These are phyloP conservation scores for Thripadectes ignobilis DNA, from an alignment of 2,797 vertebrate species.

Conservation along the genomic window DNA sequence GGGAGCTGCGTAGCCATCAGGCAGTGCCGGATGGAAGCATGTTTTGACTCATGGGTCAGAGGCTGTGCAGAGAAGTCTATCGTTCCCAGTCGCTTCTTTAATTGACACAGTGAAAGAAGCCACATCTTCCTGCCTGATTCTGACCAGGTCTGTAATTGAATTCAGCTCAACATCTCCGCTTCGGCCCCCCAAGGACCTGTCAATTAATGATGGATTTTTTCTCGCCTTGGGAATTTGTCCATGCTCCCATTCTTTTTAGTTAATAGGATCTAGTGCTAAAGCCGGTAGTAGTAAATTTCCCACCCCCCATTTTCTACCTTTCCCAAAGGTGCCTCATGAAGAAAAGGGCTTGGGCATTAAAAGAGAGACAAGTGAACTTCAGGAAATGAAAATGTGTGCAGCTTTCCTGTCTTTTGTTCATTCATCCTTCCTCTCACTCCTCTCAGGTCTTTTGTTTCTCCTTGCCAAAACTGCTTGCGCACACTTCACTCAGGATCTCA, in stretches of 20 bases:
- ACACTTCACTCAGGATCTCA: constrained; percentile 3
- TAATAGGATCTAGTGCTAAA: constrained; percentile 19
- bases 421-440: constrained; percentile 2
- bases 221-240: constrained; percentile 13
- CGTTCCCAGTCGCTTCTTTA: constrained; percentile 26
- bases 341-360: background rate
- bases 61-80: background rate
- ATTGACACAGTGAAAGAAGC: constrained; percentile 58
- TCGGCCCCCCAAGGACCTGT: background rate
- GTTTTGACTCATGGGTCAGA: constrained; percentile 19
- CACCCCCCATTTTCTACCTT: background rate
- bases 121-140: constrained; percentile 51
- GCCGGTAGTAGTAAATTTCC: background rate
- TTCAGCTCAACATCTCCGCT: constrained; percentile 6
- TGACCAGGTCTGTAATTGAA: constrained; percentile 55
- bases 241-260: constrained; percentile 46
- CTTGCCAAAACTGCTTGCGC: constrained; percentile 15
- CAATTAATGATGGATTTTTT: constrained; percentile 28
- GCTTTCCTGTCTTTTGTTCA: background rate
- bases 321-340: background rate
- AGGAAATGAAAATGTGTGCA: background rate
- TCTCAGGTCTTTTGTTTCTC: constrained; percentile 27
- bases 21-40: constrained; percentile 35
- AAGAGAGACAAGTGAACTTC: background rate
- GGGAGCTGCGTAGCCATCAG: constrained; percentile 38